Conservation (phyloP, 1,140 invertebrate genomes). For the Panagrolaimus sp. region DNA sequence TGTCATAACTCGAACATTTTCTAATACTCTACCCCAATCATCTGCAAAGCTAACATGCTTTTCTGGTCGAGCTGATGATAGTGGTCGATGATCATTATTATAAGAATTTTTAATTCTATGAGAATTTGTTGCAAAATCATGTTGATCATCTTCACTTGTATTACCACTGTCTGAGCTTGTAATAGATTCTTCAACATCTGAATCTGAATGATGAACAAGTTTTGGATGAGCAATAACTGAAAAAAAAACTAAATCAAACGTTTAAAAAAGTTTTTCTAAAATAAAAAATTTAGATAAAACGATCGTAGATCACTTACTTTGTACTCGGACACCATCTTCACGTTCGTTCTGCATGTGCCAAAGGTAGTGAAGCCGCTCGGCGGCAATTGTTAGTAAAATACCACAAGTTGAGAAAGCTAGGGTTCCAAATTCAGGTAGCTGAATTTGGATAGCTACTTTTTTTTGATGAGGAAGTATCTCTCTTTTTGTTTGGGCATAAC, state of each 20-base stretch:
- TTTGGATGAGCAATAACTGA: background rate
- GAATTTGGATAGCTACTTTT: too few species aligned
- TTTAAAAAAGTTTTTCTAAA: too few species aligned
- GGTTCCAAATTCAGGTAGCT: too few species aligned
- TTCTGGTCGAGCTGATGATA: constrained; percentile 61
- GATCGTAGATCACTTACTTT: constrained; percentile 4
- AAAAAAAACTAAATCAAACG: background rate
- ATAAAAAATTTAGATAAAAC: too few species aligned
- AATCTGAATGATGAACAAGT: background rate
- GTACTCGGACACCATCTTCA: constrained; percentile 5
- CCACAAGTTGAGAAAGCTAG: constrained; percentile 3
- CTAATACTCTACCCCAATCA: constrained; percentile 76
- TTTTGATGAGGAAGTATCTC: too few species aligned
- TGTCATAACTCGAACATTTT: constrained; percentile 76
- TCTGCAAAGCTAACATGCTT: constrained; percentile 89
- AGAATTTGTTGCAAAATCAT: background rate
- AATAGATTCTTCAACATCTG: constrained; percentile 3
- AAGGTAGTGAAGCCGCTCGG: constrained; percentile 5
- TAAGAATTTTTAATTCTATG: background rate
- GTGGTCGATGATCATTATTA: too few species aligned
- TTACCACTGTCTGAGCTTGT: constrained; percentile 11
- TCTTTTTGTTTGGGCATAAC: too few species aligned
- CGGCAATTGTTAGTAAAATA: background rate
- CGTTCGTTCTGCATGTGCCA: background rate
- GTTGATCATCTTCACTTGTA: constrained; percentile 5